A percentile compares a stretch with the other conserved stretches of the same genome.
These are phyloP conservation scores for Vanessa atalanta DNA, from an alignment of 1,140 invertebrate species.

Conservation along the genomic window DNA sequence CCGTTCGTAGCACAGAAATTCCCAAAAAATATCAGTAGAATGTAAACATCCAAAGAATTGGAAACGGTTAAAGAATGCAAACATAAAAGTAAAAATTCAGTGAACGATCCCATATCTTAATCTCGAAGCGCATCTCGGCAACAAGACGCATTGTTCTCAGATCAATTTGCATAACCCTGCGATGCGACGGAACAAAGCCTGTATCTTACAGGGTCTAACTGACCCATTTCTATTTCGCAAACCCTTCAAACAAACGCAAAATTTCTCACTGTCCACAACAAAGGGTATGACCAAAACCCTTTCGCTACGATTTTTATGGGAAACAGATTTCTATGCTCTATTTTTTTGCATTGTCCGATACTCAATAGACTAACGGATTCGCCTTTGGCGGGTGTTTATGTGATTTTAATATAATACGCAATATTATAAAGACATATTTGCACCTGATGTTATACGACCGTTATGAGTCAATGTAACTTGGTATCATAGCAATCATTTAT, in stretches of 20 bases:
- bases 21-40: too few relatives aligned
- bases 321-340: constrained; percentile 67
- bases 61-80: constrained; percentile 17
- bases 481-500: not conserved
- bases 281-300: constrained; percentile 68
- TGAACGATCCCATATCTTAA: constrained; percentile 32
- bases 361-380: constrained; percentile 63
- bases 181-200: constrained; percentile 59
- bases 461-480: constrained; percentile 54
- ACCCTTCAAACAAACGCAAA: constrained; percentile 60
- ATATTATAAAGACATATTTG: constrained; percentile 53
- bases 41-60: constrained; percentile 1
- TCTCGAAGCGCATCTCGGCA: constrained; percentile 51
- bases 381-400: constrained; percentile 71
- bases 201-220: constrained; percentile 62
- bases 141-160: constrained; percentile 56
- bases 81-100: constrained; percentile 27
- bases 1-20: too few relatives aligned
- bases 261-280: constrained; percentile 75
- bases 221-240: constrained; percentile 73
- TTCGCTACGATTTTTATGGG: constrained; percentile 75
- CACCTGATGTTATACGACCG: constrained; percentile 53
- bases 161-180: constrained; percentile 72
- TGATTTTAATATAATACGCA: constrained; percentile 63
- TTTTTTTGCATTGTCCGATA: constrained; percentile 77